Base-by-base conservation (phyloP, 2,888 invertebrate species). In the Therioaphis trifolii region DNA sequence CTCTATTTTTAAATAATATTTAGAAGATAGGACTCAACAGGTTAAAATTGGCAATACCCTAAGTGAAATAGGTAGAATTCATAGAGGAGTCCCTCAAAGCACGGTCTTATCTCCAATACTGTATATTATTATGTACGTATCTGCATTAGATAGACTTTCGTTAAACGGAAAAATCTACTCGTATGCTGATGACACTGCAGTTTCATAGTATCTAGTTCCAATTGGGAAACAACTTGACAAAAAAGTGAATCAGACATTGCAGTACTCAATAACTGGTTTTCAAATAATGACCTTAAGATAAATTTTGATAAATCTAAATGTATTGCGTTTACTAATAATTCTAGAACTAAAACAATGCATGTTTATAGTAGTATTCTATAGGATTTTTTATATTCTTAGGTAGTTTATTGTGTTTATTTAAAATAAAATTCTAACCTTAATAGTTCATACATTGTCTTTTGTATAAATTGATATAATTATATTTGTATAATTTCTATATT, bases 301-400 rank as follows among this genome's bases (percentile, higher is more conserved):
- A 68, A 68, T 68, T 68, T 11, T 68, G 66, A 68, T 21, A 68
- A 68, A 68, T 68, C 66, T 12, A 68, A 68, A 68, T 68, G 5
- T 68, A 21, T 68, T 24, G 61, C 61, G 5, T 61, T 61, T 61
- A 61, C 61, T 24, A 24, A 68, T 68, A n/a, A 35, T 15, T 2
- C 15, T 15, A 49, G 58, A 61, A 61, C 58, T 61, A 24, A 4
- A 24, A 43, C 43, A 43, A 43, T 43, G 43, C 43, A 43, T 43
- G 11, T 43, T 43, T 43, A 43, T 43, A 43, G 43, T 43, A 43
- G 43, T 43, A 43, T 43, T 43, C 43, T 43, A 43, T 43, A 43
- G 43, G 11, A 43, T 43, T 43, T 43, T 43, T 43, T 43, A 7
- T 43, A 43, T 43, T 43, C 43, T 43, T 43, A 43, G 43, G 43